These are phyloP conservation scores for Eubasilissa regina DNA, from an alignment of 1,140 invertebrate genomes.

Conservation along the genomic window DNA sequence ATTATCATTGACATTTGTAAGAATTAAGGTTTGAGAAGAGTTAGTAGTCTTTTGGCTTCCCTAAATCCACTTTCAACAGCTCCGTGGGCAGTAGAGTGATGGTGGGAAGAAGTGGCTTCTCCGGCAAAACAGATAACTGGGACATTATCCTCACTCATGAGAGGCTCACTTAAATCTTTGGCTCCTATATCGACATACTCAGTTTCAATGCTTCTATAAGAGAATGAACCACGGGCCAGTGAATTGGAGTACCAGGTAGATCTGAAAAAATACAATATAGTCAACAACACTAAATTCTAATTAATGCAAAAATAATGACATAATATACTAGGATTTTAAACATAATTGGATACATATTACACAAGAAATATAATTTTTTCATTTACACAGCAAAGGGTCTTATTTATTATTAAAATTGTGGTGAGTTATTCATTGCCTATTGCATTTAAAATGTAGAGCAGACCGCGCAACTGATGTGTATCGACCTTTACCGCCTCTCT, in stretches of 20 bases:
- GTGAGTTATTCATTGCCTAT: too few species aligned
- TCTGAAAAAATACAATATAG: slow-evolving; percentile 62
- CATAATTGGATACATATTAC: too few species aligned
- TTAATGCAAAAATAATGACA: too few species aligned
- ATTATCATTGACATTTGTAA: neutral
- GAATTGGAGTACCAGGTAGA: slow-evolving; percentile 77
- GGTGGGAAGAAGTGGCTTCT: slow-evolving; percentile 79
- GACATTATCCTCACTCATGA: slow-evolving; percentile 60
- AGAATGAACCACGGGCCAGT: slow-evolving; percentile 78
- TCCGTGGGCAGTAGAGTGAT: slow-evolving; percentile 86
- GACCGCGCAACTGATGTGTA: too few species aligned
- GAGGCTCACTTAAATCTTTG: slow-evolving; percentile 52
- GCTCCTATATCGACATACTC: slow-evolving; percentile 46
- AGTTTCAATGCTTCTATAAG: slow-evolving; percentile 70
- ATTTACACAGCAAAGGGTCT: too few species aligned
- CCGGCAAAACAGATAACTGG: slow-evolving; percentile 78
- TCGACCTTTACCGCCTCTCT: too few species aligned
- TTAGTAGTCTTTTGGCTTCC: slow-evolving; percentile 77
- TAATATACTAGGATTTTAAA: too few species aligned
- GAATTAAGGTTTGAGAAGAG: slow-evolving; percentile 42
- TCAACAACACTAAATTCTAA: neutral
- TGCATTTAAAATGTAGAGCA: too few species aligned
- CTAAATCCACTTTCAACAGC: slow-evolving; percentile 84
- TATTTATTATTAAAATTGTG: too few species aligned
- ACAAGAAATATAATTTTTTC: too few species aligned